Evolutionary conservation across 2,113 vertebrate species (phyloP).

Genomic region (Nothocercus nigrocapillus): DNA sequence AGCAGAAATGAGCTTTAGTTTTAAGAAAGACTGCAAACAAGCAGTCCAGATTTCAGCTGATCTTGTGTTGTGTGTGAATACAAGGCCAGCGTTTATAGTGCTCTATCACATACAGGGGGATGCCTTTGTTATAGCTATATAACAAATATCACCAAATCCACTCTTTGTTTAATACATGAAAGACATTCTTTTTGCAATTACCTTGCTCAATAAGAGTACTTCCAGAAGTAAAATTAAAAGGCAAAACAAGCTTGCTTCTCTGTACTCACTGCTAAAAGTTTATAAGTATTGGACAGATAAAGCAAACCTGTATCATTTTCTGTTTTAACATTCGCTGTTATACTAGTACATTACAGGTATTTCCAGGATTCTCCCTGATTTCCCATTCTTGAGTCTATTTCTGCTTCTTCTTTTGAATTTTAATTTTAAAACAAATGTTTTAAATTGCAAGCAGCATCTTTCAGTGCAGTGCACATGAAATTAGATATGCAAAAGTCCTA

Average conservation of each 20-base stretch:
- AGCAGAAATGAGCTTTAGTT: not conserved
- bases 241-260: not conserved
- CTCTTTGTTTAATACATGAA: not conserved
- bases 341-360: not conserved
- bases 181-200: not conserved
- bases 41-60: not conserved
- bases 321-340: not conserved
- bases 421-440: not conserved
- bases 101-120: too few species aligned
- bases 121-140: too few species aligned
- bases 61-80: not conserved
- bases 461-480: slow-evolving; percentile 54
- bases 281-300: not conserved
- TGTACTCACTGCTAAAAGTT: not conserved
- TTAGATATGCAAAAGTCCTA: slow-evolving; percentile 52
- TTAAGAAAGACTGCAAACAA: not conserved
- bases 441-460: slow-evolving; percentile 59
- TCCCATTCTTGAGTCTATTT: not conserved
- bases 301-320: not conserved
- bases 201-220: not conserved
- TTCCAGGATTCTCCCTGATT: not conserved
- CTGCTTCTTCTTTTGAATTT: not conserved
- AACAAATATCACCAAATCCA: not conserved
- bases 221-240: not conserved
- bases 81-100: not conserved